Conservation (phyloP, 2,888 invertebrate genomes). For the Mystacides longicornis region DNA sequence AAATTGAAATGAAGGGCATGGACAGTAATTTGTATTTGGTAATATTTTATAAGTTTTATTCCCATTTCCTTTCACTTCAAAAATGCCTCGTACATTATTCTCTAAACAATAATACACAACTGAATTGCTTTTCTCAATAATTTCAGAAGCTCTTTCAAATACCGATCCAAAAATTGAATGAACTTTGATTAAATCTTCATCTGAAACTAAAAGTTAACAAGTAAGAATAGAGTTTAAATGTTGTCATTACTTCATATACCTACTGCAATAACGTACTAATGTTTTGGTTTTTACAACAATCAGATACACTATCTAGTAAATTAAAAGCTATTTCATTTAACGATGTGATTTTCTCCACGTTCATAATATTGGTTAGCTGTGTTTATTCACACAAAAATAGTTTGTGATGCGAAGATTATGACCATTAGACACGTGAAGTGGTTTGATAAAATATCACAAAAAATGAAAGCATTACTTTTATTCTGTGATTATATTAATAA, state of each 20-base stretch:
- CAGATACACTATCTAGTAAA: constrained; percentile 4
- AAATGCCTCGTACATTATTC: constrained; percentile 39
- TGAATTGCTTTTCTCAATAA: constrained; percentile 52
- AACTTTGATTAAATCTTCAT: constrained; percentile 48
- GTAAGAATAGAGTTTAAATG: constrained; percentile 10
- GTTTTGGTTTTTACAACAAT: not conserved
- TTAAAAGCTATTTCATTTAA: constrained; percentile 10
- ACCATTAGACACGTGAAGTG: too few relatives aligned
- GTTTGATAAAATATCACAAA: too few relatives aligned
- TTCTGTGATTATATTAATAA: too few relatives aligned
- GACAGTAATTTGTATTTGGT: constrained; percentile 59
- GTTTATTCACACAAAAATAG: too few relatives aligned
- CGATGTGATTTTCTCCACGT: not conserved
- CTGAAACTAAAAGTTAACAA: constrained; percentile 47
- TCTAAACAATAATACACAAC: constrained; percentile 43
- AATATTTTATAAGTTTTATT: constrained; percentile 53
- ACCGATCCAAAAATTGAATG: constrained; percentile 52
- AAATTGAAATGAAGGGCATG: constrained; percentile 53
- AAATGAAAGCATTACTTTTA: too few relatives aligned
- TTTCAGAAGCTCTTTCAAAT: constrained; percentile 52
- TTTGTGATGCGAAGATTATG: too few relatives aligned
- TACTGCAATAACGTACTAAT: too few relatives aligned
- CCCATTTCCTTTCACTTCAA: constrained; percentile 52
- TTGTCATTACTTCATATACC: not conserved
- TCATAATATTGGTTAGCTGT: too few relatives aligned